A percentile compares a stretch with the other conserved stretches of the same genome.
Conservation (phyloP, 2,797 vertebrate species). For the Lophius americanus region DNA sequence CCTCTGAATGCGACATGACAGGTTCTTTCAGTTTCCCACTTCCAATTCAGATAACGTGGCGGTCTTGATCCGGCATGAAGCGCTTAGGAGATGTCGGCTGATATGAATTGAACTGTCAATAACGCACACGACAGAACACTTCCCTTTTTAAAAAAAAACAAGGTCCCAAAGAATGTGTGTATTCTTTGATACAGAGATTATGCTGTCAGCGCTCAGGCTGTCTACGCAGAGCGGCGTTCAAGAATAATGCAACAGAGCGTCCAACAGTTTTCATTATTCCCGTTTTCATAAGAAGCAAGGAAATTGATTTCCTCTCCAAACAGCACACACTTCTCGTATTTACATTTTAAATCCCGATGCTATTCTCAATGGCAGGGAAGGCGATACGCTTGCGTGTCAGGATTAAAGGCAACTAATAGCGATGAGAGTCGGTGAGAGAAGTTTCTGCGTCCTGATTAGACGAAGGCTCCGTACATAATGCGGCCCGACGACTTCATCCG, state of each 20-base stretch:
- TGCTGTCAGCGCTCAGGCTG: slow-evolving; percentile 56
- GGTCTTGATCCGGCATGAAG: slow-evolving; percentile 69
- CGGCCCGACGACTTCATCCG: slow-evolving; percentile 36
- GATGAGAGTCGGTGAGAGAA: slow-evolving; percentile 40
- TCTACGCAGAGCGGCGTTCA: slow-evolving; percentile 54
- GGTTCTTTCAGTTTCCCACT: slow-evolving; percentile 75
- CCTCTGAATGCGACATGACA: slow-evolving; percentile 78
- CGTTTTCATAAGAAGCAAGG: slow-evolving; percentile 70
- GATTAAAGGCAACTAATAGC: slow-evolving; percentile 50
- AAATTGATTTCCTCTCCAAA: slow-evolving; percentile 73
- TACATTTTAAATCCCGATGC: slow-evolving; percentile 58
- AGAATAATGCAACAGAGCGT: slow-evolving; percentile 57
- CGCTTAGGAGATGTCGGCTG: slow-evolving; percentile 75
- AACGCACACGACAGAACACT: slow-evolving; percentile 50
- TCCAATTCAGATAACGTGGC: slow-evolving; percentile 70
- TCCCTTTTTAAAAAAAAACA: slow-evolving; percentile 49
- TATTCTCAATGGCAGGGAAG: slow-evolving; percentile 11
- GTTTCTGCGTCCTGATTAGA: slow-evolving; percentile 34
- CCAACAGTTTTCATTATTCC: slow-evolving; percentile 68
- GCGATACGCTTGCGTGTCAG: slow-evolving; percentile 31
- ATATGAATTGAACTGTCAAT: slow-evolving; percentile 81
- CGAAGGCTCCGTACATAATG: slow-evolving; percentile 26
- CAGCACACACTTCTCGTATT: slow-evolving; percentile 50
- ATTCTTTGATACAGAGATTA: slow-evolving; percentile 75
- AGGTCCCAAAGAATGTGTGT: slow-evolving; percentile 61